Conservation (phyloP, 1,140 invertebrate species). For the Spodoptera litura region DNA sequence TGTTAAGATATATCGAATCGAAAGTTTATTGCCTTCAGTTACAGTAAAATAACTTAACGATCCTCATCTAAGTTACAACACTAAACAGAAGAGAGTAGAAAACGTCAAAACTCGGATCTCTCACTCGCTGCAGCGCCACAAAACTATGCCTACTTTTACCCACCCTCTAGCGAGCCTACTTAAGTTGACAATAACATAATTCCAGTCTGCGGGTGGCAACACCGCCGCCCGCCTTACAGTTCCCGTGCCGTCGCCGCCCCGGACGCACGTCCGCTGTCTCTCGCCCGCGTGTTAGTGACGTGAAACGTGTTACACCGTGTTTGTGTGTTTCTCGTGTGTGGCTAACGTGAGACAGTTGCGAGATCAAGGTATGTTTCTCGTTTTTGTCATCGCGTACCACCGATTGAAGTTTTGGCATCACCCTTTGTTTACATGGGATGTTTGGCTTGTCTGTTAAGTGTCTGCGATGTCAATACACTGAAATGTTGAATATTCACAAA, state of each 20-base stretch:
- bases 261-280: constrained; percentile 62
- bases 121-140: constrained; percentile 6
- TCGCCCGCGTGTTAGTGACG: constrained; percentile 60
- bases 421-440: constrained; percentile 25
- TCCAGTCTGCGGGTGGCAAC: constrained; percentile 30
- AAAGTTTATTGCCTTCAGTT: too few species aligned
- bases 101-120: neutral
- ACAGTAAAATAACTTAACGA: neutral
- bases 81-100: neutral
- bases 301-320: constrained; percentile 60
- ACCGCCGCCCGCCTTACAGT: constrained; percentile 69
- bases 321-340: constrained; percentile 49
- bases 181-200: constrained; percentile 44
- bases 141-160: constrained; percentile 29
- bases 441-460: constrained; percentile 23
- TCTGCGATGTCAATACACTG: constrained; percentile 17
- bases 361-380: constrained; percentile 35
- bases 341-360: neutral
- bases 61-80: too few species aligned
- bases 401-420: neutral
- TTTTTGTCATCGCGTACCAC: neutral
- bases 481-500: constrained; percentile 12
- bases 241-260: constrained; percentile 56
- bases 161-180: constrained; percentile 37
- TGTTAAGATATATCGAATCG: too few species aligned